phyloP scores from a whole-genome alignment of 2,113 vertebrate genomes.

The Bubo scandiacus region DNA sequence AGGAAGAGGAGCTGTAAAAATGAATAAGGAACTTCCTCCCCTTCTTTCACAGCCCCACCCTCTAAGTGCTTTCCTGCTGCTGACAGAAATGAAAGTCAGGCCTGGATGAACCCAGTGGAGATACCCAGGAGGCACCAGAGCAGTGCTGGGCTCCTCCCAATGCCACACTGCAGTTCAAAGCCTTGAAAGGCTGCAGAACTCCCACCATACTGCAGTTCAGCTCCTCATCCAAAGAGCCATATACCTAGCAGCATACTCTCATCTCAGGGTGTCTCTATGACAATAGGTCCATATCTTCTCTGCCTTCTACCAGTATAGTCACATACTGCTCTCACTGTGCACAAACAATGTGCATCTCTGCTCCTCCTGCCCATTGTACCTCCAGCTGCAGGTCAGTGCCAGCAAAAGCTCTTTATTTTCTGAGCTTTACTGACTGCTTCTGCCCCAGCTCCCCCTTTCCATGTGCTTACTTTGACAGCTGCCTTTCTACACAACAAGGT shows the following conservation, averaged over 20 bases:
- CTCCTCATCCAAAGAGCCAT: rapidly evolving
- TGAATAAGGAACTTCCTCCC: background rate
- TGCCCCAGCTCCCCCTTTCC: background rate
- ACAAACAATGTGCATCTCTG: background rate
- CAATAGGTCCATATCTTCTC: background rate
- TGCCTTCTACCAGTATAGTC: background rate
- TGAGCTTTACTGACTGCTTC: background rate
- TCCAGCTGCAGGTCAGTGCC: background rate
- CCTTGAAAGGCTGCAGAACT: background rate
- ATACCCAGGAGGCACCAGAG: constrained; percentile 13
- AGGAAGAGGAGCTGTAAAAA: background rate
- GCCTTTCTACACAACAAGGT: background rate
- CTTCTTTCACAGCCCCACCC: background rate
- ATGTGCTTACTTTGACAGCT: background rate
- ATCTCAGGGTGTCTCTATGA: background rate
- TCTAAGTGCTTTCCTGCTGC: background rate
- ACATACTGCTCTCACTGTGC: background rate
- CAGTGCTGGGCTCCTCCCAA: background rate
- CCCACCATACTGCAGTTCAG: background rate
- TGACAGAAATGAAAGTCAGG: constrained; percentile 32
- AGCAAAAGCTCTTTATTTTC: background rate
- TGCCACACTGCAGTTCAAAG: background rate
- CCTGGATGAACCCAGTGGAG: background rate
- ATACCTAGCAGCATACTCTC: background rate
- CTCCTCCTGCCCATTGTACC: background rate